These are phyloP conservation scores for Gulo gulo DNA, from an alignment of 2,113 vertebrate genomes.

Conservation along the genomic window DNA sequence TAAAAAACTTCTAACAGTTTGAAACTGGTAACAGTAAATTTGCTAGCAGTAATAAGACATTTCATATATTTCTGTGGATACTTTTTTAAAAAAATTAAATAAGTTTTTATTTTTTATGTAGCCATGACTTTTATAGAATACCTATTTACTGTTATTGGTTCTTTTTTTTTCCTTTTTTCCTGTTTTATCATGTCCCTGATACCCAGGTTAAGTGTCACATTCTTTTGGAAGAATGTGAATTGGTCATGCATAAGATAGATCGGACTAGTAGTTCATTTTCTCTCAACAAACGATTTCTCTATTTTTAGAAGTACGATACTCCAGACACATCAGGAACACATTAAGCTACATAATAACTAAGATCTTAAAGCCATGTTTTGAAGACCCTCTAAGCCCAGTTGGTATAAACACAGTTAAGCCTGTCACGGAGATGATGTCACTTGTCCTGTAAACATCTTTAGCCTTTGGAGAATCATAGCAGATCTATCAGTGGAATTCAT, in stretches of 20 bases:
- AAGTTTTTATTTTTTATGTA: not conserved
- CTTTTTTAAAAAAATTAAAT: not conserved
- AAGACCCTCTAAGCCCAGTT: slow-evolving; percentile 59
- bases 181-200: rapidly evolving
- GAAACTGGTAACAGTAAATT: not conserved
- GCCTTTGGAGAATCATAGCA: slow-evolving; percentile 42
- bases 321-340: slow-evolving; percentile 53
- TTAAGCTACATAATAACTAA: slow-evolving; percentile 47
- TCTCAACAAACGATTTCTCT: not conserved
- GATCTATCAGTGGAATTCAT: not conserved
- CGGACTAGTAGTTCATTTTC: slow-evolving; percentile 44
- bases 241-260: not conserved
- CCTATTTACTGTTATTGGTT: not conserved
- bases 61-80: not conserved
- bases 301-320: slow-evolving; percentile 57
- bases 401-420: slow-evolving; percentile 68
- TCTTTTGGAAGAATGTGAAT: not conserved
- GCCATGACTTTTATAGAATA: not conserved
- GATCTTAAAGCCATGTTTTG: slow-evolving; percentile 59
- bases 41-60: not conserved
- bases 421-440: slow-evolving; percentile 61
- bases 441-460: slow-evolving; percentile 59
- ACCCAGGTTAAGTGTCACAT: not conserved
- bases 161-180: too few relatives aligned
- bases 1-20: not conserved